These are phyloP conservation scores for Patella ulyssiponensis DNA, from an alignment of 2,888 invertebrate species.

Conservation along the genomic window DNA sequence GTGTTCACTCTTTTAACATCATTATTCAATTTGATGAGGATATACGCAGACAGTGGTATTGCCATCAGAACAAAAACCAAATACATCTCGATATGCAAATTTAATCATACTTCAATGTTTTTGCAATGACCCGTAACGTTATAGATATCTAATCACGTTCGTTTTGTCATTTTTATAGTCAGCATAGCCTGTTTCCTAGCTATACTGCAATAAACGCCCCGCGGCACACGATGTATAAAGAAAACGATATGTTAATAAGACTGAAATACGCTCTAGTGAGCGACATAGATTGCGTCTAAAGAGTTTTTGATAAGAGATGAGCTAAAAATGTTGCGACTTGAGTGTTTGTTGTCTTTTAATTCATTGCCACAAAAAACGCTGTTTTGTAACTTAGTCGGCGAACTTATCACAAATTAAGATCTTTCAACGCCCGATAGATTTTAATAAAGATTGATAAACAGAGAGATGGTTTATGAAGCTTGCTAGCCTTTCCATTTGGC, in stretches of 20 bases:
- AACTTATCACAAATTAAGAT: too few species aligned
- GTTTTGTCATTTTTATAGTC: slow-evolving; percentile 6
- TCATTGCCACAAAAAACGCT: too few species aligned
- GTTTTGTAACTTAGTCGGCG: too few species aligned
- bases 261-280: slow-evolving; percentile 6
- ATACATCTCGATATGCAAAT: neutral
- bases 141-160: neutral
- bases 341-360: too few species aligned
- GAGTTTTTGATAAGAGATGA: neutral
- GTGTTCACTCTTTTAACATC: neutral
- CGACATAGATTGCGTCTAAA: slow-evolving; percentile 2
- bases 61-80: neutral
- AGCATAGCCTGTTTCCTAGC: neutral
- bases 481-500: too few species aligned
- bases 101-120: slow-evolving; percentile 2
- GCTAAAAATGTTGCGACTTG: too few species aligned
- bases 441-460: too few species aligned
- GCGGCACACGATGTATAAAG: neutral
- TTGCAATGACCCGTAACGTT: slow-evolving; percentile 4
- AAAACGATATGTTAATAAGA: slow-evolving; percentile 7
- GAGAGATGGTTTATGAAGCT: too few species aligned
- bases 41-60: neutral
- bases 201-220: neutral
- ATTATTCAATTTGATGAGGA: neutral
- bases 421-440: too few species aligned